Base-by-base conservation (phyloP, 2,797 vertebrate genomes). In the Microctenopoma lineatum region DNA sequence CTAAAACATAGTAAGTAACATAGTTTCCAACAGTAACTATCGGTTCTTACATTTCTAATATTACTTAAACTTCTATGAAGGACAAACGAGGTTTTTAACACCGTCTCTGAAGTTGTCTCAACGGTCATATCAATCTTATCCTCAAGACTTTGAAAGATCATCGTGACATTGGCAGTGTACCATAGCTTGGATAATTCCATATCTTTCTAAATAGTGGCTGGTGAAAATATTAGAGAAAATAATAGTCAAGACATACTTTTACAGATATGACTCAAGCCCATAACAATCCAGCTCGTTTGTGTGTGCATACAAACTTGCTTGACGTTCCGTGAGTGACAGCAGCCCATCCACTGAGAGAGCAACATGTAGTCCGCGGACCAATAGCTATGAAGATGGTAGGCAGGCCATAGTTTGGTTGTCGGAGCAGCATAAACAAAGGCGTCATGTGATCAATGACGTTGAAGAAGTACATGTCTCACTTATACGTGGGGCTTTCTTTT, bases 211-310 rank as follows among this genome's bases (percentile, higher is more conserved):
- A 34, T 3, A 18, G 1, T 36, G 73, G 2, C 7, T 11, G 14
- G 1, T 38, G 8, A 59, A 59, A 0, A 59, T 4, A 27, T 34
- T 21, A 57, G 58, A 63, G 59, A 81, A 21, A 1, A 58, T 12
- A 84, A 71, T 13, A 84, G 84, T 59, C 83, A 79, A 61, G 29
- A 90, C 90, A 85, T 92, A 92, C 91, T 92, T 90, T 74, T 73
- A 75, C 21, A 75, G 61, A 75, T 73, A 61, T 74, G 61, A 77
- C 27, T 79, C 58, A 71, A 80, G 54, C 55, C 85, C 88, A 90
- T 81, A 81, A 85, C 67, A 87, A 83, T 55, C 56, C 71, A 55
- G 55, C 27, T 52, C 60, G 12, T 74, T 81, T 16, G 11, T 7
- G 52, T 3, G 54, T n/a, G 16, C 79, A 61, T 0, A 67, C 70